Evolutionary conservation across 2,888 invertebrate species (phyloP), one percentile per base, ranked within the genome.

Genomic region (Molorchus minor): DNA sequence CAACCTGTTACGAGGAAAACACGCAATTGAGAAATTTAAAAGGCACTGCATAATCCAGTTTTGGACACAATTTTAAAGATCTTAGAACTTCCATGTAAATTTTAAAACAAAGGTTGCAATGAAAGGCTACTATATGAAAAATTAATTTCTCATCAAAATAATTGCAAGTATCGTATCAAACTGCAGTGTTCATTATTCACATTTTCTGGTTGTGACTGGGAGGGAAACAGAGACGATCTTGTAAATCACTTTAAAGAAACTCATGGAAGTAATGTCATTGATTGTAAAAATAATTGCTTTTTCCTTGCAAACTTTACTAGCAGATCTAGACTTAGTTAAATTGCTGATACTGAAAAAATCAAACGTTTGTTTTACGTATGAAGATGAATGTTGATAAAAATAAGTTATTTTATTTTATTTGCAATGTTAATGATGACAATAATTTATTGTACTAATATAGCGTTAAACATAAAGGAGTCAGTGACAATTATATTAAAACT

Each of bases 391-490:
- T 51, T 4, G 65, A 62, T 17, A 65, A 62, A 15, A 68, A 70
- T 17, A 71, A 71, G 52, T 59, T 77, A 8, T 67, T 67, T 46
- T 77, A 75, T 45, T 64, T 71, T 35, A 67, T 77, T 35, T 75
- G 73, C 54, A 71, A 73, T 58, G 61, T 75, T 4, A 75, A 70
- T 56, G 71, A 71, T 41, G 61, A 67, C 30, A 68, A 68, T 16
- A 68, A 59, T 5, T 52, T 62, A 10, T 66, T 67, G 30, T 71
- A 70, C 61, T 65, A 72, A 19, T 77, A 73, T 58, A 69, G 69
- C 12, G 73, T 78, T 1, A 77, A 77, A 56, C 75, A 76, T 58
- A 71, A 71, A 36, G 74, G 75, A 3, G 65, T 62, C 13, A 72
- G 72, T 51, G 65, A 69, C 2, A 75, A 73, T 53, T 74, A 71